These are phyloP conservation scores for Acridotheres tristis DNA, from an alignment of 2,797 vertebrate species.

Conservation along the genomic window DNA sequence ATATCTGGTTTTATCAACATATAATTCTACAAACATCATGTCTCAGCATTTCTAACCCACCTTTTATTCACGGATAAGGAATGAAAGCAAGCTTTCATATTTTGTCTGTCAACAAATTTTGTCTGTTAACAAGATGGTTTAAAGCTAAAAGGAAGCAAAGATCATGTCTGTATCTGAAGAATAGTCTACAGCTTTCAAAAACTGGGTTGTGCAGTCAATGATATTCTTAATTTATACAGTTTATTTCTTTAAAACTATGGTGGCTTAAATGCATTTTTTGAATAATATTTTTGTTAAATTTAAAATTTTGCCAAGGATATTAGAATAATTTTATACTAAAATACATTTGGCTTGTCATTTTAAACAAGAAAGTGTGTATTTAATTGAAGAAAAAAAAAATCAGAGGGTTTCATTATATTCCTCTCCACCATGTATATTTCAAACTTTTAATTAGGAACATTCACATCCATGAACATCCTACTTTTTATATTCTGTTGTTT, in stretches of 20 bases:
- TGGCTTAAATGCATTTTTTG: background rate
- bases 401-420: background rate
- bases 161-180: background rate
- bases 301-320: background rate
- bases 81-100: background rate
- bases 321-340: background rate
- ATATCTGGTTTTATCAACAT: background rate
- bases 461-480: background rate
- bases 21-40: background rate
- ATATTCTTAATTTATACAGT: background rate
- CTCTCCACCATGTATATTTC: background rate
- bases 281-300: background rate
- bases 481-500: background rate
- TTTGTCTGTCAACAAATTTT: background rate
- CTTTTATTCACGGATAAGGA: background rate
- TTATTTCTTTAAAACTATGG: background rate
- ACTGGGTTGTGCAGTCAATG: background rate
- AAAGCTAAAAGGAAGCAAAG: background rate
- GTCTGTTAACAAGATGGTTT: background rate
- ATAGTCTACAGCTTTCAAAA: background rate
- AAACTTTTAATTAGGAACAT: background rate
- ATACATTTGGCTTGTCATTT: background rate
- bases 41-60: background rate
- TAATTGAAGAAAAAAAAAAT: fast-evolving
- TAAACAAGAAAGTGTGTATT: background rate